A percentile compares a stretch with the other conserved stretches of the same genome.
Conservation (phyloP, 2,113 vertebrate species). For the Caracal caracal region DNA sequence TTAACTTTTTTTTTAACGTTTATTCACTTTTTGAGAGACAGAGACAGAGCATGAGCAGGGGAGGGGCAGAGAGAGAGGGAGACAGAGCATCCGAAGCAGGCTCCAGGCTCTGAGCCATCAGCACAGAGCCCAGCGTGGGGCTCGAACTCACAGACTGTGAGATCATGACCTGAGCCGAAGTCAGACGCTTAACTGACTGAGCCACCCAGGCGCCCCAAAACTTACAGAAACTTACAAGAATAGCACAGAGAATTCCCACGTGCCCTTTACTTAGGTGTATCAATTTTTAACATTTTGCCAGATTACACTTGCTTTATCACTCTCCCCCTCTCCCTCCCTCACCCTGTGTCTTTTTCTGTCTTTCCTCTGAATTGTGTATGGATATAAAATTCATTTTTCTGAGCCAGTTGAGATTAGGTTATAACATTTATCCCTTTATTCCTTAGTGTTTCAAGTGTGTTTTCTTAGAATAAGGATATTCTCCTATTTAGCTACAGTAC, state of each 20-base stretch:
- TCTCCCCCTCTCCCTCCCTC: background rate
- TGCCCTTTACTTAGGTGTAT: background rate
- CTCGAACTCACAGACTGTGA: no score
- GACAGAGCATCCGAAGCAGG: no score
- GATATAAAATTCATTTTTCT: constrained; percentile 21
- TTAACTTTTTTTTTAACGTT: background rate
- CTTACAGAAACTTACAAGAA: background rate
- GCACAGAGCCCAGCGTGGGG: no score
- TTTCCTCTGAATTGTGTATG: background rate
- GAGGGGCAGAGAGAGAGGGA: no score
- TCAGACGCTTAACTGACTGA: no score
- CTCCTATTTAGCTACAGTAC: background rate
- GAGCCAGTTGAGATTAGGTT: background rate
- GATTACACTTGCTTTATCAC: background rate
- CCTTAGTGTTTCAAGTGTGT: background rate
- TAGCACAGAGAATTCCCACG: background rate
- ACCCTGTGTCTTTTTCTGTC: background rate
- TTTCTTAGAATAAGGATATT: background rate
- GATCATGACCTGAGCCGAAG: no score
- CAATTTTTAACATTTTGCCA: background rate
- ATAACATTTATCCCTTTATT: background rate
- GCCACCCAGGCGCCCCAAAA: background rate
- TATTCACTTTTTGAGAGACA: no score
- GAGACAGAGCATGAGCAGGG: no score
- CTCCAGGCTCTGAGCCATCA: no score